These are phyloP conservation scores for Pollachius pollachius DNA, from an alignment of 2,113 vertebrate species.

Conservation along the genomic window DNA sequence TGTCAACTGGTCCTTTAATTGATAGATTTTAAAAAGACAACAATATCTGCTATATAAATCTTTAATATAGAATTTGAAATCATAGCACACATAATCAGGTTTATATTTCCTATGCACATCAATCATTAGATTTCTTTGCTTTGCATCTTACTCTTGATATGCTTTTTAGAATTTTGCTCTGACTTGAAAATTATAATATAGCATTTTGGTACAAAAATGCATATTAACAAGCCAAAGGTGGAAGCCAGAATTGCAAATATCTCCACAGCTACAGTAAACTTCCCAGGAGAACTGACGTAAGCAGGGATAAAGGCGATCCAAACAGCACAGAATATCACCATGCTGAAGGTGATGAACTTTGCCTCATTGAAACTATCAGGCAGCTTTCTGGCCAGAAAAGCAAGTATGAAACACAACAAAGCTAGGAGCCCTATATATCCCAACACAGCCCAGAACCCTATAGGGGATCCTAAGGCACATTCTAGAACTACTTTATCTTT, in stretches of 20 bases:
- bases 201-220: conserved; percentile 64
- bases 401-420: conserved; percentile 59
- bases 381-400: conserved; percentile 59
- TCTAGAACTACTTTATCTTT: conserved; percentile 61
- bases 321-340: conserved; percentile 66
- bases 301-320: conserved; percentile 65
- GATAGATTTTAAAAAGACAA: no score
- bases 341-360: conserved; percentile 64
- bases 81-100: no score
- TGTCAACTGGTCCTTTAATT: no score
- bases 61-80: no score
- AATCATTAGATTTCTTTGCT: no score
- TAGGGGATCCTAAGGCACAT: conserved; percentile 51
- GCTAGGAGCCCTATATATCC: conserved; percentile 59
- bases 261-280: conserved; percentile 64
- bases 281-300: conserved; percentile 63
- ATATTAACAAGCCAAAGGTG: conserved; percentile 55
- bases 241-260: conserved; percentile 64
- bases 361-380: conserved; percentile 64
- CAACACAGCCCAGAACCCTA: conserved; percentile 61
- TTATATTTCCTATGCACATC: no score
- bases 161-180: no score
- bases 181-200: no score
- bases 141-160: no score
- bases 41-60: no score